Conservation (phyloP, 2,113 vertebrate genomes). For the Orycteropus afer region DNA sequence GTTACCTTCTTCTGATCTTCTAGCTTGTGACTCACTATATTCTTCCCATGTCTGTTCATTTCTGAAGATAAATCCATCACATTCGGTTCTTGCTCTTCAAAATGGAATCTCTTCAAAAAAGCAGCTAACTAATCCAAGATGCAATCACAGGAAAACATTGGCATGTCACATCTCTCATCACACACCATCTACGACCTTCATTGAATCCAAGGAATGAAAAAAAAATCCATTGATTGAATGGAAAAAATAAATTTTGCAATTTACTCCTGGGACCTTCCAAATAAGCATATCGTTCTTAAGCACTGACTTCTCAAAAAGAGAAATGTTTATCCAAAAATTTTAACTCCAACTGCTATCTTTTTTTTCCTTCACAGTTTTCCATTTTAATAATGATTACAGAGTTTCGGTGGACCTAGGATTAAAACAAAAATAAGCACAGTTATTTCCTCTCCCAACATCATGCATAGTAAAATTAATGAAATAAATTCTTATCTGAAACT, state of each 20-base stretch:
- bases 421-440: conserved; percentile 71
- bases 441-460: background rate
- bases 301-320: conserved; percentile 68
- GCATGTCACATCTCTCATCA: conserved; percentile 88
- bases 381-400: conserved; percentile 84
- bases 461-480: background rate
- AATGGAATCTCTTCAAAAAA: conserved; percentile 87
- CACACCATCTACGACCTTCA: conserved; percentile 86
- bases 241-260: conserved; percentile 79
- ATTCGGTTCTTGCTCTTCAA: conserved; percentile 85
- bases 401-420: conserved; percentile 86
- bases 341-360: conserved; percentile 86
- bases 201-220: conserved; percentile 79
- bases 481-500: background rate
- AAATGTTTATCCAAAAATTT: conserved; percentile 75
- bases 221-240: conserved; percentile 78
- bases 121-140: conserved; percentile 86
- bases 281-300: conserved; percentile 86
- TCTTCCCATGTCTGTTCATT: conserved; percentile 96
- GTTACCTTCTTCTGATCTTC: conserved; percentile 99
- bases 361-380: conserved; percentile 85
- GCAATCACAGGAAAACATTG: conserved; percentile 84
- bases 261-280: conserved; percentile 82
- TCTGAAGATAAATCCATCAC: conserved; percentile 98
- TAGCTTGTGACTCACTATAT: conserved; percentile 96